Base-by-base conservation (phyloP, 1,140 invertebrate genomes). In the Nebria ingens region DNA sequence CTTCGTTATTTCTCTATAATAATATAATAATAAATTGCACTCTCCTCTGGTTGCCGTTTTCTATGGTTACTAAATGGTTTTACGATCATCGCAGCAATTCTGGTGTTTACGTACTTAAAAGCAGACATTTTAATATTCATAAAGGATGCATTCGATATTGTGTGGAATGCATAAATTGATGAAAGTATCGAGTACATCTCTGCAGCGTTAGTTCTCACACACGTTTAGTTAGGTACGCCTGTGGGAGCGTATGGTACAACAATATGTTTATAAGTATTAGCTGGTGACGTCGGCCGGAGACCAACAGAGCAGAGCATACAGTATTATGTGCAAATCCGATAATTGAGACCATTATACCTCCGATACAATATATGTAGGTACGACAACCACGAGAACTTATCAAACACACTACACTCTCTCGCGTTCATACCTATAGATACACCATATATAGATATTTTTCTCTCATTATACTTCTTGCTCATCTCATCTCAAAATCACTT, bases 251-350 rank as follows among this genome's bases (percentile, higher is more conserved):
- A 34, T 34, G 25, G 25, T n/a, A 34, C 25, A 34, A 34, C 25
- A 34, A 34, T 34, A 34, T 34, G 25, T 34, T 34, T 34, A 34
- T 34, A 34, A 34, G 25, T 34, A 34, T 34, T 34, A 34, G 25
- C 25, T n/a, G 25, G 25, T 34, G 25, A 34, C 25, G 25, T 34
- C 25, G 25, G 25, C n/a, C n/a, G 6, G 25, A 34, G 6, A n/a
- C n/a, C n/a, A n/a, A n/a, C n/a, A n/a, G 6, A 34, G n/a, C 25
- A 34, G 25, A 34, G n/a, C 25, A 34, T 34, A 34, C 25, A 34
- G 40, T 45, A 45, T 45, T 45, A 45, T 45, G 40, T 45, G 40
- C 40, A 45, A 45, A 45, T 45, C 40, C 40, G 40, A 45, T 45
- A 45, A 45, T 45, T 45, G 40, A 45, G 40, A 45, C 40, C 15